Evolutionary conservation across 2,113 vertebrate genomes (phyloP), one percentile per base, ranked within the genome.

Genomic region (Gila orcuttii): DNA sequence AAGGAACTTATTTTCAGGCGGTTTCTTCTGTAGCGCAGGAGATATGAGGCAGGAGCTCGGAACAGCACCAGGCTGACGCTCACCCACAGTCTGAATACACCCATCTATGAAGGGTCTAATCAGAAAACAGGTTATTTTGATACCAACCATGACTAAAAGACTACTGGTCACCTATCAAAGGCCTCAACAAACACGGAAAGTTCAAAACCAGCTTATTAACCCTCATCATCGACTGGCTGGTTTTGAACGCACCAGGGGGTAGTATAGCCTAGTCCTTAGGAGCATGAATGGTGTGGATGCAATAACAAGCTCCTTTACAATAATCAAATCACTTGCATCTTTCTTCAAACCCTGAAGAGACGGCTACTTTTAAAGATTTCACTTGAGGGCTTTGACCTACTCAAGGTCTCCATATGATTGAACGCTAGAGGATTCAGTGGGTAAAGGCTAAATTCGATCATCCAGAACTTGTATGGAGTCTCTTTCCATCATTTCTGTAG

Each of bases 1-100:
- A 94, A 94, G 93, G 92, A 95, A 94, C 94, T 95, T 93, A 94
- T 95, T 94, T 95, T 92, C 94, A 94, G 93, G 92, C 89, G 90
- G 89, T 94, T 91, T 94, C 93, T 90, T 93, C 92, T 55, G 74
- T 45, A 19, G 36, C 91, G 92, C 89, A 92, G 91, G 89, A 92
- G 93, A 91, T 91, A 75, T 90, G 90, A 87, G 90, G 89, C 88
- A 87, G 87, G 87, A 89, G 83, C 57, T 81, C 21, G 12, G 55
- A 47, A 88, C 88, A 91, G 88, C 88, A 91, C 89, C 90, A 90
- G 36, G 88, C 89, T 89, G 90, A 93, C 91, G 92, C 94, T 93
- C 91, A 92, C 89, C 91, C 91, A 92, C 91, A 92, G 90, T 90
- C 89, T 89, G 92, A 90, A 90, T 87, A 90, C 88, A 92, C 91